These are phyloP conservation scores for Cantharis rustica DNA, from an alignment of 2,888 invertebrate species.

Conservation along the genomic window DNA sequence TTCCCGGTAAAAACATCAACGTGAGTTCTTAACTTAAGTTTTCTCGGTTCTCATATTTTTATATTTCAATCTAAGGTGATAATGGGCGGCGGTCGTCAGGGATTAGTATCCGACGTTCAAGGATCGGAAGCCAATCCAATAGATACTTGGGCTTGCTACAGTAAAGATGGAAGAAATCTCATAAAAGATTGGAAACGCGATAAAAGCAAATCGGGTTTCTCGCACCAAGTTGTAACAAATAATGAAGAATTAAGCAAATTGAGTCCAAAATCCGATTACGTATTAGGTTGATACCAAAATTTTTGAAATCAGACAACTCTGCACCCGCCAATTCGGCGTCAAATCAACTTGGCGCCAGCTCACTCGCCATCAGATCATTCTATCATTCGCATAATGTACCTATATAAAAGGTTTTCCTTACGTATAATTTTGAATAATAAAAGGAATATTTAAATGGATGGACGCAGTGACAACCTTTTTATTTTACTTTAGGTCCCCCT, in stretches of 20 bases:
- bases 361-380: no score
- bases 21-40: constrained; percentile 53
- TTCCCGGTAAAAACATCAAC: constrained; percentile 77
- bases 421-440: no score
- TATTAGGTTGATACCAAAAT: constrained; percentile 64
- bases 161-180: constrained; percentile 77
- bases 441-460: no score
- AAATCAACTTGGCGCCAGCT: no score
- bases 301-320: neutral
- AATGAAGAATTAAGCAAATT: constrained; percentile 67
- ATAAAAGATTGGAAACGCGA: constrained; percentile 71
- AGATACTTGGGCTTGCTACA: constrained; percentile 60
- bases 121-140: constrained; percentile 58
- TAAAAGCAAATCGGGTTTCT: constrained; percentile 53
- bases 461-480: no score
- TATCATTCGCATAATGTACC: no score
- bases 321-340: no score
- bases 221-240: constrained; percentile 69
- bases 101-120: constrained; percentile 65
- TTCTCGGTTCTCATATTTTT: neutral
- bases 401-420: no score
- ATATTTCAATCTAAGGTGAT: constrained; percentile 65
- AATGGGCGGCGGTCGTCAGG: constrained; percentile 84
- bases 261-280: constrained; percentile 68
- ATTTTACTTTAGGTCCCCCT: no score